A percentile compares a stretch with the other conserved stretches of the same genome.
These are phyloP conservation scores for Ibidorhyncha struthersii DNA, from an alignment of 2,113 vertebrate species.

Conservation along the genomic window DNA sequence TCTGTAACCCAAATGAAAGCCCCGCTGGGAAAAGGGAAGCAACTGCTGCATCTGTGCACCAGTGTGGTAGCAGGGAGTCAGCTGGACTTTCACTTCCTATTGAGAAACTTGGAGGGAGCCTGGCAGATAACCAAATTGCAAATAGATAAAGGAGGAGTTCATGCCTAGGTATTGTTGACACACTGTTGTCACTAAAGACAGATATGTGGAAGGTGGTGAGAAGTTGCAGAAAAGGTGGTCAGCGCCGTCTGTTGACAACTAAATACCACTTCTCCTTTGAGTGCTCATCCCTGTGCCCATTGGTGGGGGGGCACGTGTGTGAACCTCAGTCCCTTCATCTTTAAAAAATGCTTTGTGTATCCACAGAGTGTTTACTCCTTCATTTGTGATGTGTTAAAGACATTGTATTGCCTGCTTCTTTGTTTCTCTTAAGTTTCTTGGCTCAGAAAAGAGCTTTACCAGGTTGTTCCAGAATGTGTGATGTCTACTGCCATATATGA, in stretches of 20 bases:
- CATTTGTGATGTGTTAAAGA: background rate
- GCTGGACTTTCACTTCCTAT: conserved; percentile 41
- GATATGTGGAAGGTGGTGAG: background rate
- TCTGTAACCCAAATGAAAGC: background rate
- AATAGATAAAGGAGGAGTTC: background rate
- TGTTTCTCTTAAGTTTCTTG: background rate
- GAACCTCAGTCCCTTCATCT: background rate
- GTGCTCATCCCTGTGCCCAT: background rate
- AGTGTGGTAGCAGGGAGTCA: background rate
- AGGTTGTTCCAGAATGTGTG: background rate
- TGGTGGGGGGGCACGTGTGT: accelerated
- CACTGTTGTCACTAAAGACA: background rate
- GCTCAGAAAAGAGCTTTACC: background rate
- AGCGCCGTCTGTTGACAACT: background rate
- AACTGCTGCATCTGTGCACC: background rate
- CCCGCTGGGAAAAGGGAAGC: conserved; percentile 1
- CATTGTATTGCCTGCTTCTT: background rate
- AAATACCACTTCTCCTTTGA: background rate
- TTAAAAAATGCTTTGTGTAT: background rate
- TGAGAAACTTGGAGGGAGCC: background rate
- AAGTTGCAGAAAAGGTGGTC: background rate
- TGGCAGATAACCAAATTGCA: background rate
- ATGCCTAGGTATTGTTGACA: background rate
- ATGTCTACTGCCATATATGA: background rate
- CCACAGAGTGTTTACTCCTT: background rate